phyloP scores from a whole-genome alignment of 2,888 invertebrate species.

The Drosophila conformis region DNA sequence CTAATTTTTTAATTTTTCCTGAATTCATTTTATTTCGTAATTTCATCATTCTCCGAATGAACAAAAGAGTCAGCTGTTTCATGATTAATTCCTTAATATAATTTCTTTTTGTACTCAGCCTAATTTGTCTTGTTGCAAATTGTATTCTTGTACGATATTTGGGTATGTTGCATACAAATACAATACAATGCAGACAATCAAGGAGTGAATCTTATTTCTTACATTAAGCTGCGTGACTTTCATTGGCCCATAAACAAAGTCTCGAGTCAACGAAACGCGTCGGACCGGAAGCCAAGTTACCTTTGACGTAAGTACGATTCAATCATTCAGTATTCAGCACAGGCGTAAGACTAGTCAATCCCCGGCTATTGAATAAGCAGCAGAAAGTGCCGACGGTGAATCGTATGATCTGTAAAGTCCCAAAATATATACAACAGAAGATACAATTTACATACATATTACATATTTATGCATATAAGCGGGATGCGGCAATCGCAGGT shows the following conservation, averaged over 20 bases:
- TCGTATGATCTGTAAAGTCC: constrained; percentile 17
- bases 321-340: constrained; percentile 37
- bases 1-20: background rate
- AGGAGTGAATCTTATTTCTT: constrained; percentile 5
- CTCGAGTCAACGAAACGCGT: constrained; percentile 6
- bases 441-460: background rate
- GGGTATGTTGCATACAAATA: background rate
- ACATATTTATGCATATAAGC: background rate
- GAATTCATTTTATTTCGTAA: background rate
- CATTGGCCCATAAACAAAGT: constrained; percentile 24
- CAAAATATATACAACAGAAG: constrained; percentile 11
- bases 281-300: constrained; percentile 42
- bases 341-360: constrained; percentile 18
- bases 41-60: background rate
- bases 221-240: constrained; percentile 20
- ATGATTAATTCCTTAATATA: background rate
- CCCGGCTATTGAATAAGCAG: constrained; percentile 26
- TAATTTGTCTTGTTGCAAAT: background rate
- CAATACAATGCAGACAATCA: background rate
- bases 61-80: background rate
- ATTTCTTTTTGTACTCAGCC: background rate
- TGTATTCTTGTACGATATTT: background rate
- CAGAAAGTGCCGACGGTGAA: constrained; percentile 25
- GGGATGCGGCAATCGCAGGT: background rate
- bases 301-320: constrained; percentile 52